Evolutionary conservation across 2,888 invertebrate species (phyloP).

Genomic region (Drosophila mulleri): DNA sequence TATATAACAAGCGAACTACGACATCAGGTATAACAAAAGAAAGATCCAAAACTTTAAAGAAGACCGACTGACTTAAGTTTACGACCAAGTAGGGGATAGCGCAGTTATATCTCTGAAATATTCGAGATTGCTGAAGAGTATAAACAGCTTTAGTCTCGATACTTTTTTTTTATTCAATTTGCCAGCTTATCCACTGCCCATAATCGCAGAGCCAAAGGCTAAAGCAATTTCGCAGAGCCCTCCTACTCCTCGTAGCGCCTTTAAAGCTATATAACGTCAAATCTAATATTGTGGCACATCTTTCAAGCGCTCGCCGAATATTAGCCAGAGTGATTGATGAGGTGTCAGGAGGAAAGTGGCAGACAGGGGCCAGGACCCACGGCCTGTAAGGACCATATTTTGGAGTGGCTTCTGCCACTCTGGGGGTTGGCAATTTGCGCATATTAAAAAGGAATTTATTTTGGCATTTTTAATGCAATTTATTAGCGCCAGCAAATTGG

Average conservation of each 20-base stretch:
- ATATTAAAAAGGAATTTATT: conserved; percentile 61
- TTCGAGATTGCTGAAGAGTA: no score
- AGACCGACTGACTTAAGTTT: no score
- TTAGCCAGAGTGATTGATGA: conserved; percentile 63
- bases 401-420: conserved; percentile 17
- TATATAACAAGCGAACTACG: background rate
- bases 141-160: no score
- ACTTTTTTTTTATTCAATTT: background rate
- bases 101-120: no score
- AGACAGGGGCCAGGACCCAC: conserved; percentile 12
- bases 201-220: conserved; percentile 20
- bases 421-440: conserved; percentile 47
- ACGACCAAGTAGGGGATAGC: no score
- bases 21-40: no score
- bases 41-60: no score
- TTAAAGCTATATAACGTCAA: conserved; percentile 17
- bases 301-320: background rate
- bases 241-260: background rate
- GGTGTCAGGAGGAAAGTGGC: conserved; percentile 34
- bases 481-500: conserved; percentile 72
- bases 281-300: conserved; percentile 25
- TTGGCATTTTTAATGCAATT: conserved; percentile 75
- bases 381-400: conserved; percentile 11
- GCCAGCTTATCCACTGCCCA: background rate
- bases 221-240: conserved; percentile 14